Evolutionary conservation across 2,888 invertebrate species (phyloP).

Genomic region (Stenodera caucasica): DNA sequence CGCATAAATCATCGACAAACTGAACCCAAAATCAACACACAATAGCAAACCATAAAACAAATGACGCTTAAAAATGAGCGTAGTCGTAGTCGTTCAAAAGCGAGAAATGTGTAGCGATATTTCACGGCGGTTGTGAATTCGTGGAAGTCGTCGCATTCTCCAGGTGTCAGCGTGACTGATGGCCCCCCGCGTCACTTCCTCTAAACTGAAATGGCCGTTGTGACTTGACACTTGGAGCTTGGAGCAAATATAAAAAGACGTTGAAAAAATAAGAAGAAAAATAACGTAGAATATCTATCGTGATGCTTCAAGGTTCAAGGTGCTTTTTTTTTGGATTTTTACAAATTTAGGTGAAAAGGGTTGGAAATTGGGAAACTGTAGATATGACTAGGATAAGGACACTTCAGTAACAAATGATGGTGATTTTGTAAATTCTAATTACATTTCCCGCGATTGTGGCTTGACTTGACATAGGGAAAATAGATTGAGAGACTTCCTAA

Average conservation of each 20-base stretch:
- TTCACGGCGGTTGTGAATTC: slow-evolving; percentile 50
- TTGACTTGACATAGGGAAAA: neutral
- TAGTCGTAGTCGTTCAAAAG: slow-evolving; percentile 40
- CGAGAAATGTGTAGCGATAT: slow-evolving; percentile 45
- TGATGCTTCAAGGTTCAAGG: too few species aligned
- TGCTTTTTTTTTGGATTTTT: too few species aligned
- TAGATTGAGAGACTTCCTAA: neutral
- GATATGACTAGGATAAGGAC: too few species aligned
- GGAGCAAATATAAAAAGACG: slow-evolving; percentile 29
- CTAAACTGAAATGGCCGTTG: slow-evolving; percentile 25
- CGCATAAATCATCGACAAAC: slow-evolving; percentile 27
- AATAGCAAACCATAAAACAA: slow-evolving; percentile 43
- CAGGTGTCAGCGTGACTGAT: slow-evolving; percentile 55
- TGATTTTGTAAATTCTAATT: slow-evolving; percentile 5
- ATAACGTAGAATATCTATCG: too few species aligned
- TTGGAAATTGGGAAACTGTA: neutral
- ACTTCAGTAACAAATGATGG: neutral
- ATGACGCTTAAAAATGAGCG: slow-evolving; percentile 47
- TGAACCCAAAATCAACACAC: slow-evolving; percentile 39
- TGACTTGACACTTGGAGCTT: slow-evolving; percentile 33
- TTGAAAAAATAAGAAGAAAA: neutral
- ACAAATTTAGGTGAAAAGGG: too few species aligned
- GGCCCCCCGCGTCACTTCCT: slow-evolving; percentile 51
- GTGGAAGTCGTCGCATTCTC: slow-evolving; percentile 53
- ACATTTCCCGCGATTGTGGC: neutral